Percentiles rank a stretch among this genome's conserved stretches.
These are phyloP conservation scores for Geothlypis trichas DNA, from an alignment of 2,113 vertebrate species.

Conservation along the genomic window DNA sequence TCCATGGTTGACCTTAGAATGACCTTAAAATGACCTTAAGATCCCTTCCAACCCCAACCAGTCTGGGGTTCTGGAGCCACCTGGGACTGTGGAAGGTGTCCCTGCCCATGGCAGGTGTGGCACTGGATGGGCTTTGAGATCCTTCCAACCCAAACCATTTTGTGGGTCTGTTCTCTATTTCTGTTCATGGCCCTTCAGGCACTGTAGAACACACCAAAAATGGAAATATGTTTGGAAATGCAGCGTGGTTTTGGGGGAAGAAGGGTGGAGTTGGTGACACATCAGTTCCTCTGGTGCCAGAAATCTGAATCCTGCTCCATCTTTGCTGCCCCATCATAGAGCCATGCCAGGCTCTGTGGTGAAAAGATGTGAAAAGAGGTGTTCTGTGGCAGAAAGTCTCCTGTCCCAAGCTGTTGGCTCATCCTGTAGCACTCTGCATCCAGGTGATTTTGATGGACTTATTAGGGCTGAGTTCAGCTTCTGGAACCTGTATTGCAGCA, in stretches of 20 bases:
- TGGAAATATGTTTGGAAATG: neutral
- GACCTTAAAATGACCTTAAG: too few relatives aligned
- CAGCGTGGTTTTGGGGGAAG: neutral
- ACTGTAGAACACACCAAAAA: neutral
- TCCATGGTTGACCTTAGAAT: too few relatives aligned
- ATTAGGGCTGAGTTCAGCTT: neutral
- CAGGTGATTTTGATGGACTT: neutral
- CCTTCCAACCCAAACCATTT: neutral
- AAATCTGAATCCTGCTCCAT: neutral
- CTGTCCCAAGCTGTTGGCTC: neutral
- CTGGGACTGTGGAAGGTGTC: fast-evolving
- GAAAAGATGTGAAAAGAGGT: neutral
- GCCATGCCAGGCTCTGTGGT: fast-evolving
- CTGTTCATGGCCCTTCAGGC: neutral
- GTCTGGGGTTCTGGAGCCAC: too few relatives aligned
- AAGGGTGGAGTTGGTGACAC: neutral
- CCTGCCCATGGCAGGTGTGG: neutral
- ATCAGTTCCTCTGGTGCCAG: neutral
- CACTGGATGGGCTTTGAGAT: fast-evolving
- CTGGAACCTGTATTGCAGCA: neutral
- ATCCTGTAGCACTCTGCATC: neutral
- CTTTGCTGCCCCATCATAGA: neutral
- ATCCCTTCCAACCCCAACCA: too few relatives aligned
- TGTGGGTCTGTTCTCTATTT: neutral
- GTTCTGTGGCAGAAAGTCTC: neutral